Conservation (phyloP, 2,888 invertebrate genomes). For the Sturmia bella region DNA sequence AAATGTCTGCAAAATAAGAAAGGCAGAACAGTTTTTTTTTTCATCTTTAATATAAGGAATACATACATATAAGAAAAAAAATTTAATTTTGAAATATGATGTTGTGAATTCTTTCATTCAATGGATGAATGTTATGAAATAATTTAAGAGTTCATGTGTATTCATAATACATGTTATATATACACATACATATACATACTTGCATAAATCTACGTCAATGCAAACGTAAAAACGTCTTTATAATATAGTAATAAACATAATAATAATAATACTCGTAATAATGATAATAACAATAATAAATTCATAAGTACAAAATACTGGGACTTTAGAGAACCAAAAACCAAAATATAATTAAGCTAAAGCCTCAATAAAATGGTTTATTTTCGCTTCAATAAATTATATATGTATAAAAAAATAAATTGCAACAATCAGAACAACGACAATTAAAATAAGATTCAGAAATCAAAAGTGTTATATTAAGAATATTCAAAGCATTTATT, state of each 20-base stretch:
- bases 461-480: neutral
- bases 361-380: constrained; percentile 50
- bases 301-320: neutral
- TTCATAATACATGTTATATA: constrained; percentile 11
- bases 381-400: constrained; percentile 25
- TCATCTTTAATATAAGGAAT: neutral
- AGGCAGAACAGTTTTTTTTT: neutral
- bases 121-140: constrained; percentile 24
- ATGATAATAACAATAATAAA: no score
- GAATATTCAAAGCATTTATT: constrained; percentile 13
- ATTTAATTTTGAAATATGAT: constrained; percentile 24
- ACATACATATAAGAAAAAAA: constrained; percentile 21
- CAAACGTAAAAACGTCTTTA: neutral
- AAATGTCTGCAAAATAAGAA: constrained; percentile 28
- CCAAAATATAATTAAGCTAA: constrained; percentile 32
- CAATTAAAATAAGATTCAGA: neutral
- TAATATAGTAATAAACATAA: neutral
- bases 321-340: constrained; percentile 18
- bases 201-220: no score
- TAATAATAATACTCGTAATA: no score
- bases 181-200: no score
- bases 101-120: constrained; percentile 11
- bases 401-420: neutral
- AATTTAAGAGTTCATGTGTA: constrained; percentile 30
- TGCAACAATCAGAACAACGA: constrained; percentile 30